These are phyloP conservation scores for Hesperia comma DNA, from an alignment of 2,888 invertebrate species.

Conservation along the genomic window DNA sequence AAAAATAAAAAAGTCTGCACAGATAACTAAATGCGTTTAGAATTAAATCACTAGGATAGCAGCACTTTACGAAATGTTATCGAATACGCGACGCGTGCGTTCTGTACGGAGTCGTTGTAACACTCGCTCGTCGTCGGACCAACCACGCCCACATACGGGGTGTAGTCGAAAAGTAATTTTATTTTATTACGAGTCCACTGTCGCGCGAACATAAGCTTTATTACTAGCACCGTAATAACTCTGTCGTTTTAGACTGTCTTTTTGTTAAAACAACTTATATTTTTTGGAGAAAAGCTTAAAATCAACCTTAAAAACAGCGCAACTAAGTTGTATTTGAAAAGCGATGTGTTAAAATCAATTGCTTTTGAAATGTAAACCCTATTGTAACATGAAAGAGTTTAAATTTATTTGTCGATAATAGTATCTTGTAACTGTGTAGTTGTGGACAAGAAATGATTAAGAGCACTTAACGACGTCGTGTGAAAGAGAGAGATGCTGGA, in stretches of 20 bases:
- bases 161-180: conserved; percentile 72
- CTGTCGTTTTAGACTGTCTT: conserved; percentile 54
- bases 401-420: conserved; percentile 16
- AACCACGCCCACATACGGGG: conserved; percentile 79
- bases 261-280: conserved; percentile 14
- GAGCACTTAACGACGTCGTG: conserved; percentile 60
- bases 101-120: conserved; percentile 58
- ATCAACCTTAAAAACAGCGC: conserved; percentile 39
- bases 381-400: not conserved
- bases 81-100: conserved; percentile 54
- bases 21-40: not conserved
- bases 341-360: not conserved
- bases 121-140: conserved; percentile 56
- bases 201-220: conserved; percentile 75
- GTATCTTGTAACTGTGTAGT: conserved; percentile 39
- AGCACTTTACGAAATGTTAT: conserved; percentile 39
- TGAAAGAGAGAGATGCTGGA: conserved; percentile 48
- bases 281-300: conserved; percentile 31
- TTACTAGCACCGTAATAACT: conserved; percentile 62
- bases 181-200: conserved; percentile 67
- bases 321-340: not conserved
- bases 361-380: not conserved
- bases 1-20: conserved; percentile 4
- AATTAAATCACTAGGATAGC: conserved; percentile 16
- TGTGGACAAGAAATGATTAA: conserved; percentile 57